Evolutionary conservation across 1,140 invertebrate genomes (phyloP).

Genomic region (Drosophila micromelanica): DNA sequence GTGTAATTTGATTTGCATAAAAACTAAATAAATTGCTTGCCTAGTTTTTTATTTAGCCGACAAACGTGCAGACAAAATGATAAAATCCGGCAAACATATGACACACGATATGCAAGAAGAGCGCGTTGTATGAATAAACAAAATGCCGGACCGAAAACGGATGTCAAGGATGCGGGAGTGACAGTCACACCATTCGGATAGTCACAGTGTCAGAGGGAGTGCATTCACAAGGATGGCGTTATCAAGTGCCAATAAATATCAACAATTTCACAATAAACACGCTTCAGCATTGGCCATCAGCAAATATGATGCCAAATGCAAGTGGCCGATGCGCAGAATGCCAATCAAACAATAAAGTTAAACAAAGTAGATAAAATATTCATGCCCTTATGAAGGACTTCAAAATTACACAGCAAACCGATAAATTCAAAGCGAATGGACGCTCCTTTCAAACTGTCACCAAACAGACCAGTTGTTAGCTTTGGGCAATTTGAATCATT

Average conservation of each 20-base stretch:
- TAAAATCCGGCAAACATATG: conserved; percentile 37
- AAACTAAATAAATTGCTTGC: conserved; percentile 68
- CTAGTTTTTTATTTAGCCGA: conserved; percentile 22
- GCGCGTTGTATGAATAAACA: conserved; percentile 61
- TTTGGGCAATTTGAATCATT: background rate
- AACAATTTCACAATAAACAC: conserved; percentile 59
- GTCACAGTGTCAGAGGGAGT: background rate
- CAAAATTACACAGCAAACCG: background rate
- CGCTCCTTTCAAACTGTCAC: background rate
- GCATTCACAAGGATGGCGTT: conserved; percentile 6
- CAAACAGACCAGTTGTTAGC: background rate
- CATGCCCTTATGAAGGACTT: conserved; percentile 16
- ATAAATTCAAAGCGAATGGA: background rate
- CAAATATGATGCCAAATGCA: conserved; percentile 1
- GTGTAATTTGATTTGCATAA: conserved; percentile 75
- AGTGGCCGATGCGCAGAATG: conserved; percentile 10
- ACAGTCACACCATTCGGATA: conserved; percentile 1
- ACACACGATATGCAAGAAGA: conserved; percentile 30
- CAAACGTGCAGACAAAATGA: conserved; percentile 17
- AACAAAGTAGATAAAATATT: conserved; percentile 14
- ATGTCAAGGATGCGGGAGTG: conserved; percentile 16
- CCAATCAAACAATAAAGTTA: conserved; percentile 26
- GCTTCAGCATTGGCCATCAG: conserved; percentile 7
- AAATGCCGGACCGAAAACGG: conserved; percentile 45
- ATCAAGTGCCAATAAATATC: conserved; percentile 70